A percentile compares a stretch with the other conserved stretches of the same genome.
Conservation (phyloP, 2,797 vertebrate species). For the Tympanoctomys barrerae region DNA sequence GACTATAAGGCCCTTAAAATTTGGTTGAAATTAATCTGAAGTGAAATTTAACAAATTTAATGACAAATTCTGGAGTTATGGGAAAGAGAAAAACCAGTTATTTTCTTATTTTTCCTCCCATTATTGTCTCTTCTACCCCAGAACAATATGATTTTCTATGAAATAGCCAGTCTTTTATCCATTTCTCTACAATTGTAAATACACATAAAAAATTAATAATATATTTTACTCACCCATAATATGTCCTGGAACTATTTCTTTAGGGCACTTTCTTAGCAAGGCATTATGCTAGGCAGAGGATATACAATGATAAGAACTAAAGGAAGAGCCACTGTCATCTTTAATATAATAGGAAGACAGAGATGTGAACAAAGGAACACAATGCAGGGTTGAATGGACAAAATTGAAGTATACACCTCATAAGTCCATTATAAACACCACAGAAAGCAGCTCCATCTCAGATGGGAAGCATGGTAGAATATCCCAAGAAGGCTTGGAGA, state of each 20-base stretch:
- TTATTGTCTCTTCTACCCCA: background rate
- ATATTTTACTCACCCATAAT: constrained; percentile 43
- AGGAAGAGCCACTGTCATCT: background rate
- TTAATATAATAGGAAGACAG: background rate
- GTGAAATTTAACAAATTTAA: constrained; percentile 15
- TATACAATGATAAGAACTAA: background rate
- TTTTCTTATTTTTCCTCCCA: background rate
- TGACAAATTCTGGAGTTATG: background rate
- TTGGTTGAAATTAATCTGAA: constrained; percentile 17
- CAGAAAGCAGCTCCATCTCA: background rate
- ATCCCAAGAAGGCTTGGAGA: background rate
- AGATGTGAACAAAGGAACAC: background rate
- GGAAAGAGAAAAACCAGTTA: constrained; percentile 27
- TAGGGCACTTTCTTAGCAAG: background rate
- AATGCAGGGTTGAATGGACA: background rate
- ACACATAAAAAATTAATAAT: background rate
- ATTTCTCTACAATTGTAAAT: constrained; percentile 22
- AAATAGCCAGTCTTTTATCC: background rate
- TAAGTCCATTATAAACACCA: background rate
- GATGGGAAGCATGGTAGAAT: background rate
- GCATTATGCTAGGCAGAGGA: background rate
- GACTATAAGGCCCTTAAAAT: background rate
- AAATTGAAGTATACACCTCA: background rate
- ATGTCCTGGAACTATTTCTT: background rate
- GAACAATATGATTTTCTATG: constrained; percentile 20